A percentile compares a stretch with the other conserved stretches of the same genome.
phyloP scores from a whole-genome alignment of 1,140 invertebrate species.

The Habropoda laboriosa region DNA sequence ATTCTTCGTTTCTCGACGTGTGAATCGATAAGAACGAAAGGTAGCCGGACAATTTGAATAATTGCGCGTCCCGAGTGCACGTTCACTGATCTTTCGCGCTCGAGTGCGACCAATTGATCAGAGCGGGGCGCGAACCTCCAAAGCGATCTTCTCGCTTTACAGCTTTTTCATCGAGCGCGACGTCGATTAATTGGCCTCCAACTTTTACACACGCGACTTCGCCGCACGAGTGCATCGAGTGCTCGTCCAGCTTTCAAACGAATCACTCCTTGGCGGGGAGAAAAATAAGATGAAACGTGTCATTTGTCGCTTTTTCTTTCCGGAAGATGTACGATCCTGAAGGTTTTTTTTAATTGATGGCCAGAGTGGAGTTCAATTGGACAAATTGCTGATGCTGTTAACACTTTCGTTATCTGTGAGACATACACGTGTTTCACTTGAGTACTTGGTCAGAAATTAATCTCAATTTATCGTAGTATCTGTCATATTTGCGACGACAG shows the following conservation, averaged over 20 bases:
- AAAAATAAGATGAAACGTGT: too few species aligned
- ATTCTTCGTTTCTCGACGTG: background rate
- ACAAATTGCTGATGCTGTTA: too few species aligned
- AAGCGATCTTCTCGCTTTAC: constrained; percentile 53
- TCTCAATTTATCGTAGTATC: too few species aligned
- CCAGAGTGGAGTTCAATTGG: background rate
- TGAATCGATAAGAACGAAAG: constrained; percentile 17
- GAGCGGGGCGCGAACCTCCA: background rate
- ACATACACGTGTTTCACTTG: too few species aligned
- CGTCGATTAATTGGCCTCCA: constrained; percentile 59
- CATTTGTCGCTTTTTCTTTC: background rate
- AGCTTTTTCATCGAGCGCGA: constrained; percentile 40
- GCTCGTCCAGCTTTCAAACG: background rate
- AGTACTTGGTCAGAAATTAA: too few species aligned
- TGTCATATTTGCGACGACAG: too few species aligned
- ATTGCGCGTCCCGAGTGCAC: background rate
- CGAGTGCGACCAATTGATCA: constrained; percentile 6
- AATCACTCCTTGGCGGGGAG: too few species aligned
- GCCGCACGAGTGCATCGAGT: background rate
- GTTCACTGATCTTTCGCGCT: background rate
- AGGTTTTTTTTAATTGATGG: too few species aligned
- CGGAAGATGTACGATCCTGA: too few species aligned
- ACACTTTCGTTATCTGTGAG: too few species aligned
- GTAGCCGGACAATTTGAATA: constrained; percentile 3
- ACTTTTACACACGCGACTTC: constrained; percentile 29